Percentiles rank a stretch among this genome's conserved stretches.
Conservation (phyloP, 2,797 vertebrate species). For the Pterois miles region DNA sequence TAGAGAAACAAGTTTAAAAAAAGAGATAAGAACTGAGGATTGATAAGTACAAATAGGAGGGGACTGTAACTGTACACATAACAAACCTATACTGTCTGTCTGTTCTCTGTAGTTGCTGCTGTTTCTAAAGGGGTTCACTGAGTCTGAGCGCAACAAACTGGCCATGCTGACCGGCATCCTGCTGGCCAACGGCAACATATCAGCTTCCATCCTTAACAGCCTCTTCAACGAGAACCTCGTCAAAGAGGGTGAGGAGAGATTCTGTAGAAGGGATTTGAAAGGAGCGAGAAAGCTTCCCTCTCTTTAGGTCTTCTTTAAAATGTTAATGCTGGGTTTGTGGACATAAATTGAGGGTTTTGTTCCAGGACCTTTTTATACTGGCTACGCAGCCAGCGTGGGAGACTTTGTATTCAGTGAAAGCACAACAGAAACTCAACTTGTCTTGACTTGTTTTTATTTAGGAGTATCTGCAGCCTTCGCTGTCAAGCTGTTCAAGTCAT, state of each 20-base stretch:
- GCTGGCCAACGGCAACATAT: constrained; percentile 94
- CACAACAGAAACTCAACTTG: background rate
- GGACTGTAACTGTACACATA: background rate
- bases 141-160: constrained; percentile 97
- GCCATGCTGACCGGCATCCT: constrained; percentile 97
- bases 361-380: background rate
- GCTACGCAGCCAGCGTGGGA: background rate
- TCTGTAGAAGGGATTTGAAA: background rate
- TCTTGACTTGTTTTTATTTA: constrained; percentile 48
- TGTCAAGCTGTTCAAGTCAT: constrained; percentile 97
- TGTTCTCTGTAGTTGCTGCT: constrained; percentile 89
- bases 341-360: background rate
- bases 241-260: constrained; percentile 89
- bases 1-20: too few relatives aligned
- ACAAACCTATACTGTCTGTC: background rate
- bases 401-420: background rate
- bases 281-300: background rate
- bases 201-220: constrained; percentile 95
- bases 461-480: constrained; percentile 97
- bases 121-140: constrained; percentile 96
- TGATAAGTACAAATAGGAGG: too few relatives aligned
- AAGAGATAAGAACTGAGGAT: too few relatives aligned
- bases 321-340: background rate
- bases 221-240: constrained; percentile 97
- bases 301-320: background rate